These are phyloP conservation scores for Myioborus melanocephalus DNA, from an alignment of 2,797 vertebrate genomes.

Conservation along the genomic window DNA sequence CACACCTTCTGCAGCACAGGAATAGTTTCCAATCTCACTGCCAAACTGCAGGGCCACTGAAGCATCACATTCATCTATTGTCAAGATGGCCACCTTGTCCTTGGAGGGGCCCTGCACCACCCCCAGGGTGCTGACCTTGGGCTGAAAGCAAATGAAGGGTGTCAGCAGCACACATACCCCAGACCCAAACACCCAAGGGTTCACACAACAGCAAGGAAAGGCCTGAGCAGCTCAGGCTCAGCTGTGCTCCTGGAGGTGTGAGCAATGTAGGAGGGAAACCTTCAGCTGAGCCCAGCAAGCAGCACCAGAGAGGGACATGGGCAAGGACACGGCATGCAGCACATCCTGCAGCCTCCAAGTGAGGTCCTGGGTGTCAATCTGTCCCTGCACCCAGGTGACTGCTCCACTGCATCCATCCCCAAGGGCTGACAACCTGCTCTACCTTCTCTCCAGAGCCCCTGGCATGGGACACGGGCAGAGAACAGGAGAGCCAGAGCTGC, in stretches of 20 bases:
- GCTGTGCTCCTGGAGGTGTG: not conserved
- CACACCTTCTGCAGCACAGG: slow-evolving; percentile 91
- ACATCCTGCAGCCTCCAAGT: not conserved
- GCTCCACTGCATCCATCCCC: not conserved
- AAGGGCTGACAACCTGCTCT: not conserved
- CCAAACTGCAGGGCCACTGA: slow-evolving; percentile 92
- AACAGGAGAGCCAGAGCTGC: not conserved
- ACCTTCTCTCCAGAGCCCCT: not conserved
- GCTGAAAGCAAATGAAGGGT: slow-evolving; percentile 72
- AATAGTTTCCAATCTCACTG: slow-evolving; percentile 91
- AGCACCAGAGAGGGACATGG: accelerated
- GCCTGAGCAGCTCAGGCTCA: not conserved
- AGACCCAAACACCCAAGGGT: not conserved
- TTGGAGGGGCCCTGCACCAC: slow-evolving; percentile 93
- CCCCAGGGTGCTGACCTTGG: slow-evolving; percentile 86
- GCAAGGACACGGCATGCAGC: accelerated
- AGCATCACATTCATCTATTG: slow-evolving; percentile 91
- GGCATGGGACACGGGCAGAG: not conserved
- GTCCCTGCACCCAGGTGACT: not conserved
- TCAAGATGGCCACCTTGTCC: slow-evolving; percentile 94
- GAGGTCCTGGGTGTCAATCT: not conserved
- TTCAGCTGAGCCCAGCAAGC: accelerated
- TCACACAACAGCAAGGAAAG: not conserved
- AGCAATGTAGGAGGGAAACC: not conserved
- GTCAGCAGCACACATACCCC: not conserved